Conservation (phyloP, 2,797 vertebrate species). For the Schizothorax lantsangensis region DNA sequence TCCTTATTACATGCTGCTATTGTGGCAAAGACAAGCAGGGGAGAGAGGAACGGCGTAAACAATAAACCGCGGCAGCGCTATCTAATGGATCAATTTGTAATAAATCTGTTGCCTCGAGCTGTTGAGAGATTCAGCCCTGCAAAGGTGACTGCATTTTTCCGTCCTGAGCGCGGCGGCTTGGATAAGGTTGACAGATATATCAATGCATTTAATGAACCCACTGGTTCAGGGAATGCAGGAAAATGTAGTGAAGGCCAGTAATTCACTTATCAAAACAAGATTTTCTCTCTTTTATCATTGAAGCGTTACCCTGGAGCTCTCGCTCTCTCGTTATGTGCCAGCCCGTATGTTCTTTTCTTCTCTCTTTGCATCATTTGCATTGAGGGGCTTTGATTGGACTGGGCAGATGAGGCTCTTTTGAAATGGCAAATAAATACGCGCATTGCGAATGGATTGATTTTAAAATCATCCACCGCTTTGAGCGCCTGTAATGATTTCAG, state of each 20-base stretch:
- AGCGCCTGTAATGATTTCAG: conserved; percentile 30
- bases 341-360: conserved; percentile 9
- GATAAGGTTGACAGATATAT: conserved; percentile 75
- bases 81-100: conserved; percentile 89
- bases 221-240: conserved; percentile 46
- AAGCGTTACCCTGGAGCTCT: conserved; percentile 37
- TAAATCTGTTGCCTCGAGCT: conserved; percentile 87
- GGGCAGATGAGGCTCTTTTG: conserved; percentile 39
- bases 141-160: conserved; percentile 77
- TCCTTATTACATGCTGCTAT: conserved; percentile 75
- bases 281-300: conserved; percentile 50
- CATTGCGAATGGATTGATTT: conserved; percentile 39
- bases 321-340: neutral
- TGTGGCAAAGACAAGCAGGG: conserved; percentile 65
- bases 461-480: conserved; percentile 42
- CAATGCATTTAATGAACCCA: conserved; percentile 72
- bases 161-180: conserved; percentile 75
- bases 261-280: conserved; percentile 62
- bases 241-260: conserved; percentile 57
- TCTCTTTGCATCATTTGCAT: conserved; percentile 40
- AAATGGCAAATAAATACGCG: conserved; percentile 48
- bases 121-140: conserved; percentile 78
- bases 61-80: conserved; percentile 77
- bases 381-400: conserved; percentile 38
- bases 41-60: conserved; percentile 69